Conservation (phyloP, 2,113 vertebrate species). For the Toxostoma redivivum region DNA sequence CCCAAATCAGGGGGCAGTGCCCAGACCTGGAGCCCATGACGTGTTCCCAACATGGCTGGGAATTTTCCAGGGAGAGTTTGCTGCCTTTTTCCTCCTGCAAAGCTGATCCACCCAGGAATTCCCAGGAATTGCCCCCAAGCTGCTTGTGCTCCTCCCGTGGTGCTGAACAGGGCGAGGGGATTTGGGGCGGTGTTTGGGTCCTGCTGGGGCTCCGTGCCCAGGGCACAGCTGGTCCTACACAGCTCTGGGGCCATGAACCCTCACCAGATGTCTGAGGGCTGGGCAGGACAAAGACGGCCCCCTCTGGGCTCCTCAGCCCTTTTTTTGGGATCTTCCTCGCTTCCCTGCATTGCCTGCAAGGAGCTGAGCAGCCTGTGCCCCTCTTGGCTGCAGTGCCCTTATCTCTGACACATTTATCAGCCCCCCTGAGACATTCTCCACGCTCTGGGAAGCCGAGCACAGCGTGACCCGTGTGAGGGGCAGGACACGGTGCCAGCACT, state of each 20-base stretch:
- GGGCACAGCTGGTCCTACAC: not conserved
- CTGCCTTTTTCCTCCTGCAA: not conserved
- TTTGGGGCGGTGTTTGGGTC: not conserved
- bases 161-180: not conserved
- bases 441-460: not conserved
- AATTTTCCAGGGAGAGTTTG: not conserved
- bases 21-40: accelerated
- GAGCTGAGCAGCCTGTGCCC: not conserved
- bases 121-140: accelerated
- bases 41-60: accelerated
- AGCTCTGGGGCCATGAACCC: not conserved
- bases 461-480: not conserved
- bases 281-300: not conserved
- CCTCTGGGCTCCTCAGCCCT: not conserved
- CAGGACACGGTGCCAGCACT: accelerated
- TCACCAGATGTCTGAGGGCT: accelerated
- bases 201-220: accelerated
- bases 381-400: not conserved
- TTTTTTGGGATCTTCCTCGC: not conserved
- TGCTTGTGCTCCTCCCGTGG: accelerated
- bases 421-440: not conserved
- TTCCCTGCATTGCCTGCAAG: not conserved
- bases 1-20: not conserved
- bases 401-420: accelerated
- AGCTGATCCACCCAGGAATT: not conserved